Evolutionary conservation across 2,113 vertebrate genomes (phyloP), one percentile per base, ranked within the genome.

Genomic region (Archocentrus centrarchus): DNA sequence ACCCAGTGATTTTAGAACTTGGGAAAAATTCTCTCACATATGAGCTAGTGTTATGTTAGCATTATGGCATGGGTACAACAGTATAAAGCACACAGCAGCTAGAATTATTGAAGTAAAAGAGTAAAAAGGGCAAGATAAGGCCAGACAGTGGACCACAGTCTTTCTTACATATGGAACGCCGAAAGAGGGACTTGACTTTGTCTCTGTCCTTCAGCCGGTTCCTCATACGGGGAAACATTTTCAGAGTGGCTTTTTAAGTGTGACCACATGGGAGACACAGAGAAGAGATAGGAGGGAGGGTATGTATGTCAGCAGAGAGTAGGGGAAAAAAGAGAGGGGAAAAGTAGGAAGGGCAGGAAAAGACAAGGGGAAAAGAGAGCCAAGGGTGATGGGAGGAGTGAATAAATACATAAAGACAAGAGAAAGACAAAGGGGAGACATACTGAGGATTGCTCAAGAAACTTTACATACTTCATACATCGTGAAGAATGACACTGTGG

Each of bases 151-250:
- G 55, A 80, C 66, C 53, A 9, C 57, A 78, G 60, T 86, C 59
- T 83, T 88, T 89, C 95, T 95, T 95, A 95, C 95, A 94, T 90
- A 92, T 86, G 80, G 95, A 94, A 84, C 92, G 93, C 53, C 84
- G 93, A 85, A 95, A 93, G 91, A 95, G 68, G 87, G 92, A 93
- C 90, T 92, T 94, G 93, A 93, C 90, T 94, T 90, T 94, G 88
- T 93, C 93, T 92, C 86, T 93, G 89, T 94, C 91, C 93, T 93
- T 94, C 86, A 93, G 93, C 59, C 86, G 91, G 91, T 85, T 93
- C 92, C 91, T 94, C 86, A 93, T 90, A 80, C 89, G 92, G 79
- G 93, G 92, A 89, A 95, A 95, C 84, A 91, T 90, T 94, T 91
- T 95, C 92, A 91, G 80, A 35, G 89, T 58, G 35, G 86, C 93